These are phyloP conservation scores for Lepeophtheirus nordmannii DNA, from an alignment of 2,888 invertebrate genomes.

Conservation along the genomic window DNA sequence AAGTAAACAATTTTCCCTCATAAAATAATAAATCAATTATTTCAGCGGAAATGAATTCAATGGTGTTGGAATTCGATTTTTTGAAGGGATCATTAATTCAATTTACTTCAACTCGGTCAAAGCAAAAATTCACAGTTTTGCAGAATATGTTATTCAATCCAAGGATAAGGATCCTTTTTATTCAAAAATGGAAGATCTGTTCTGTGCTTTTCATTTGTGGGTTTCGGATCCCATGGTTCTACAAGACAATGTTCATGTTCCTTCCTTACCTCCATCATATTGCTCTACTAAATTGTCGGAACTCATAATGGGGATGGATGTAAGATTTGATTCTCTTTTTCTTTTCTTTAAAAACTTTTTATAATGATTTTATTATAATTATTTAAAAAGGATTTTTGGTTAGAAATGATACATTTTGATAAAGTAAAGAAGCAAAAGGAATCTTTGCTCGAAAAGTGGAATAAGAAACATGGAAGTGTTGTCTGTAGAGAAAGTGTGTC, in stretches of 20 bases:
- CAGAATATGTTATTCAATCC: slow-evolving; percentile 33
- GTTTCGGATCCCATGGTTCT: slow-evolving; percentile 59
- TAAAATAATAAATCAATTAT: slow-evolving; percentile 17
- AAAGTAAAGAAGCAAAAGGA: slow-evolving; percentile 35
- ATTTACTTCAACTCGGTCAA: slow-evolving; percentile 52
- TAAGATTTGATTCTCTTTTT: neutral
- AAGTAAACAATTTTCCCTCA: slow-evolving; percentile 1
- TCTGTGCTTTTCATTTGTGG: slow-evolving; percentile 54
- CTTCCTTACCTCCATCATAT: slow-evolving; percentile 56
- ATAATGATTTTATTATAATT: neutral
- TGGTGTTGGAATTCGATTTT: slow-evolving; percentile 57
- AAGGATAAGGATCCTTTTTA: slow-evolving; percentile 8
- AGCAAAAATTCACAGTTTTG: slow-evolving; percentile 48
- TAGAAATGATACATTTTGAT: slow-evolving; percentile 29
- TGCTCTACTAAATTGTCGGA: slow-evolving; percentile 47
- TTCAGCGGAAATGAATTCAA: slow-evolving; percentile 41
- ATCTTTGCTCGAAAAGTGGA: neutral
- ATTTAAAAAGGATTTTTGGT: slow-evolving; percentile 25
- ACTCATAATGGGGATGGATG: slow-evolving; percentile 40
- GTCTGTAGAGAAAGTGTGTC: neutral
- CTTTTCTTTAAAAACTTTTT: no score
- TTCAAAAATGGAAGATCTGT: slow-evolving; percentile 33
- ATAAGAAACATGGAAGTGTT: neutral
- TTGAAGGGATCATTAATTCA: slow-evolving; percentile 51
- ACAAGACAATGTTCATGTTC: slow-evolving; percentile 47